A percentile compares a stretch with the other conserved stretches of the same genome.
phyloP scores from a whole-genome alignment of 2,888 invertebrate genomes.

The Andrena minutula region DNA sequence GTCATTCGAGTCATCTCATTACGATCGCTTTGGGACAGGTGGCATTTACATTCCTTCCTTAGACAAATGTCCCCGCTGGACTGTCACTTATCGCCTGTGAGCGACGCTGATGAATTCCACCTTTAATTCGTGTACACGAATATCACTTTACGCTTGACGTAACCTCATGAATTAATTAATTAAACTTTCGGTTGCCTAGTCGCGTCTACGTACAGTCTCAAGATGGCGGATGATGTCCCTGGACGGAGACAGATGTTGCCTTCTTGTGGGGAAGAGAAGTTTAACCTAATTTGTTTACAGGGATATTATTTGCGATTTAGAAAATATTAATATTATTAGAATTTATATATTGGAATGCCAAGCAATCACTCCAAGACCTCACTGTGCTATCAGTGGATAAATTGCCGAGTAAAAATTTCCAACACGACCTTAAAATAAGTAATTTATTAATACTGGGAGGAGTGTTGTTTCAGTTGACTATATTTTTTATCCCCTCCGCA shows the following conservation, averaged over 20 bases:
- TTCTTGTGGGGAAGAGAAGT: neutral
- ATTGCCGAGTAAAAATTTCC: too few relatives aligned
- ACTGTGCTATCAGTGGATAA: too few relatives aligned
- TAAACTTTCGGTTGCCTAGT: conserved; percentile 17
- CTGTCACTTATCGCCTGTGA: conserved; percentile 15
- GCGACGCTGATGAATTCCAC: conserved; percentile 16
- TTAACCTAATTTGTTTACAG: too few relatives aligned
- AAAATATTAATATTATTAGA: too few relatives aligned
- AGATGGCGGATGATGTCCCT: neutral
- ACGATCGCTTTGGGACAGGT: conserved; percentile 5
- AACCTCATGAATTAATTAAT: conserved; percentile 20
- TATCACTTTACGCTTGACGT: conserved; percentile 10
- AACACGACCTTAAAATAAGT: too few relatives aligned
- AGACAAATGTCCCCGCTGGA: conserved; percentile 15
- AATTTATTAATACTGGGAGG: too few relatives aligned
- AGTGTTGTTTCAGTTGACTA: too few relatives aligned
- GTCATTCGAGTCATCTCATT: conserved; percentile 22
- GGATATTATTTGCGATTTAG: too few relatives aligned
- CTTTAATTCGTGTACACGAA: conserved; percentile 26
- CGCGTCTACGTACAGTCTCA: neutral
- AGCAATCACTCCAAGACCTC: too few relatives aligned
- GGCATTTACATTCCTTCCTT: conserved; percentile 17
- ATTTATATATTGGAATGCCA: too few relatives aligned
- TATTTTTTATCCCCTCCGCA: too few relatives aligned
- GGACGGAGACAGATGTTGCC: neutral